Conservation (phyloP, 2,888 invertebrate genomes). For the Heterodera filipjevi region DNA sequence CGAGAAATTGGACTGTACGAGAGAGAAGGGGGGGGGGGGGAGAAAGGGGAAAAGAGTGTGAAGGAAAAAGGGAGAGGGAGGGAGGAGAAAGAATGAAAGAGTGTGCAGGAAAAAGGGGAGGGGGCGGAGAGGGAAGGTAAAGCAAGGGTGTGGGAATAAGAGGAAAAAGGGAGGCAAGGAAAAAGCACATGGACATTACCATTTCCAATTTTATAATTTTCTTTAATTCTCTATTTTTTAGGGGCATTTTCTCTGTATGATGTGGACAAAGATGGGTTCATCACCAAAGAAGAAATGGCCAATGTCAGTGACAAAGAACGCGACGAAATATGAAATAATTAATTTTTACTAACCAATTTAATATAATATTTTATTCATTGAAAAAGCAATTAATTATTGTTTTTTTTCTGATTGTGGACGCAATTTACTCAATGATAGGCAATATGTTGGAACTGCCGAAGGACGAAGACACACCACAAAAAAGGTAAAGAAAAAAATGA, state of each 20-base stretch:
- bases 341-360: no score
- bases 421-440: conserved; percentile 69
- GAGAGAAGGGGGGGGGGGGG: conserved; percentile 24
- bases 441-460: conserved; percentile 68
- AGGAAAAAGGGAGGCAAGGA: no score
- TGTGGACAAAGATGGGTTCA: conserved; percentile 69
- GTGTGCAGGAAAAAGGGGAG: no score
- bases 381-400: neutral
- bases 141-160: no score
- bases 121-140: no score
- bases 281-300: conserved; percentile 68
- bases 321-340: no score
- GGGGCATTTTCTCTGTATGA: conserved; percentile 70
- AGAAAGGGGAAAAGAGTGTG: neutral
- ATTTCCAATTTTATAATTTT: conserved; percentile 7
- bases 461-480: conserved; percentile 69
- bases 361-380: neutral
- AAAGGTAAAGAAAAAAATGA: conserved; percentile 54
- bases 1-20: conserved; percentile 64
- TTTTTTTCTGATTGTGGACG: conserved; percentile 66
- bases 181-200: no score
- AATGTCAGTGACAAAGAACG: conserved; percentile 37
- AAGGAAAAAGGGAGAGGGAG: no score
- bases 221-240: conserved; percentile 48
- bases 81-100: no score